Base-by-base conservation (phyloP, 2,888 invertebrate genomes). In the Fabriciana adippe region DNA sequence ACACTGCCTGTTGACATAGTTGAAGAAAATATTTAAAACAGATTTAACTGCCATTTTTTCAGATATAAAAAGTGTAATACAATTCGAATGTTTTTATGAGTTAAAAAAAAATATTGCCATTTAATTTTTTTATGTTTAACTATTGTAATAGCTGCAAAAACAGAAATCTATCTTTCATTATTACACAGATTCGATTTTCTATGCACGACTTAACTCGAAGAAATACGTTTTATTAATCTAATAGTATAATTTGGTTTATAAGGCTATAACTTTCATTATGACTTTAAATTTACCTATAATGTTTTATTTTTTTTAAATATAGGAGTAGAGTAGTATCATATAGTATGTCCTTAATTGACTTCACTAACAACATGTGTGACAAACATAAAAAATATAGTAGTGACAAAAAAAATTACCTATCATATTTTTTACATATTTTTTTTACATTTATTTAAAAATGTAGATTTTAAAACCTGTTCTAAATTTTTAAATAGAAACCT, bases 121-220 rank as follows among this genome's bases (percentile, higher is more conserved):
- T 45, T 21, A 8, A 45, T 48, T 48, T 48, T 5, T 31, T 31
- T 11, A n/a, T 15, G 13, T 59, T 59, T 48, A 31, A 3, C 26
- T 41, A n/a, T 14, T 61, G 18, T 61, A 61, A 61, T 53, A 41
- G n/a, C 53, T 31, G 51, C 50, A 61, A 53, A 61, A 61, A 51
- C 21, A 5, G 15, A 50, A 53, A 61, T 53, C 16, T 59, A 48
- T 53, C 18, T 35, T 6, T 41, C 51, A 8, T 51, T 53, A 21
- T 41, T 51, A 51, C 15, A 13, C 41, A 51, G 35, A 51, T 35
- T 51, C 51, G 15, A 35, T 61, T 61, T 53, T 53, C 21, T 53
- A 61, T 14, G 51, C 61, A 61, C 15, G 18, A 53, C 41, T 53
- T 41, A 4, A 51, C 8, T 41, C 8, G 8, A 35, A 21, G 6